These are phyloP conservation scores for Hippocampus barbouri DNA, from an alignment of 2,113 vertebrate genomes.

Conservation along the genomic window DNA sequence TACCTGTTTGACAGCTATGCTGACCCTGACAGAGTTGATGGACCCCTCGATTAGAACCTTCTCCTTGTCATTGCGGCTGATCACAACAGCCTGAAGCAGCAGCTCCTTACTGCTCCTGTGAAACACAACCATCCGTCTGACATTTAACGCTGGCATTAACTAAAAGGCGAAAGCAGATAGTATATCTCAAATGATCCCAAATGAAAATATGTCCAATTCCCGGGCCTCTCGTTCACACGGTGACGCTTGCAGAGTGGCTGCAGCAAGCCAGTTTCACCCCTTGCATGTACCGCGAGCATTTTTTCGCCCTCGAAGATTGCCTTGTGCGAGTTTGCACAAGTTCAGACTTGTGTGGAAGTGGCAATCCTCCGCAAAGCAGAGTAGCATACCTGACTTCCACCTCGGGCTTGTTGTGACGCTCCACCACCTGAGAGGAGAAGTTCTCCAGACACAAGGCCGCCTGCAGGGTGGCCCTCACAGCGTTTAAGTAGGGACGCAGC, in stretches of 20 bases:
- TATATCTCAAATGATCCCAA: not conserved
- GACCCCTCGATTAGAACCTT: conserved; percentile 97
- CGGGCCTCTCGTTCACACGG: too few species aligned
- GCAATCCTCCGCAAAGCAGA: conserved; percentile 4
- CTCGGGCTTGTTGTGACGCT: conserved; percentile 97
- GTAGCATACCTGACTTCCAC: conserved; percentile 92
- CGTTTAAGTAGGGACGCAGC: conserved; percentile 94
- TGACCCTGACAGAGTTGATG: conserved; percentile 97
- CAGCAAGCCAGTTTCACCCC: conserved; percentile 17
- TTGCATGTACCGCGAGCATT: conserved; percentile 21
- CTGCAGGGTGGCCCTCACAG: conserved; percentile 93
- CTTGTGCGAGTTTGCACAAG: conserved; percentile 40
- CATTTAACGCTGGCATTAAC: not conserved
- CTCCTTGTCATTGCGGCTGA: conserved; percentile 98
- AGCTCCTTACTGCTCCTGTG: conserved; percentile 95
- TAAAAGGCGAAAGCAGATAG: not conserved
- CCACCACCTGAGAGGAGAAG: conserved; percentile 98
- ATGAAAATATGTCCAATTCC: not conserved
- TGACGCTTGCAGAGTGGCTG: conserved; percentile 6
- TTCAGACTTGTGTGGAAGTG: conserved; percentile 23
- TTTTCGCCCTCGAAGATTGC: conserved; percentile 18
- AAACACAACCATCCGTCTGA: not conserved
- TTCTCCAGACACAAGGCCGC: conserved; percentile 97
- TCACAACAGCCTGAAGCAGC: conserved; percentile 91
- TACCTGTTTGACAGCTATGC: conserved; percentile 98